phyloP scores from a whole-genome alignment of 37 sponge, comb jelly and placozoan species.

The Dysidea cf. avara region DNA sequence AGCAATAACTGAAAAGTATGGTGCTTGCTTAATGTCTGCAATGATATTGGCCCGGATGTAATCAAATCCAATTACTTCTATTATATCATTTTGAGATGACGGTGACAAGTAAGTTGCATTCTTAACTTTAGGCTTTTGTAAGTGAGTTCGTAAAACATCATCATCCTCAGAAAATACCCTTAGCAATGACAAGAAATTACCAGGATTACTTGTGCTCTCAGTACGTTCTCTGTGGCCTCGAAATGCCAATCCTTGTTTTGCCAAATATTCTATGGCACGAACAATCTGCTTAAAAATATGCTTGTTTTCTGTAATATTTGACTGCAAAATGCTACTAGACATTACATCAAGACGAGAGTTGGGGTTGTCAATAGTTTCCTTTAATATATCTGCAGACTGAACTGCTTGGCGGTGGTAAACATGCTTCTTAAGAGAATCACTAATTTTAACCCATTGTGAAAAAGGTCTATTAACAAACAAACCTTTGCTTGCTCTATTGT shows the following conservation, averaged over 20 bases:
- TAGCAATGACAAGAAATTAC: constrained; percentile 34
- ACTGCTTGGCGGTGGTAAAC: constrained; percentile 44
- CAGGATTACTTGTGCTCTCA: too few relatives aligned
- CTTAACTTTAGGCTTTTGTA: constrained; percentile 25
- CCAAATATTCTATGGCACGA: constrained; percentile 43
- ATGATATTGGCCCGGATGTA: constrained; percentile 28
- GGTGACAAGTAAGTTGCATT: constrained; percentile 66
- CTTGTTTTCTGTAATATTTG: constrained; percentile 44
- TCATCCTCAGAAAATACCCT: constrained; percentile 28
- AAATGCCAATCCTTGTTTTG: constrained; percentile 52
- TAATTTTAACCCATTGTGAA: constrained; percentile 63
- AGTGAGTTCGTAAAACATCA: constrained; percentile 19
- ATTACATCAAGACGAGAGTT: constrained; percentile 46
- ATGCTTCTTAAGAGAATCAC: constrained; percentile 36
- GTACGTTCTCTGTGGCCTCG: constrained; percentile 42
- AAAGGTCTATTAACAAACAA: constrained; percentile 57
- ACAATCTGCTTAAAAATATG: constrained; percentile 57
- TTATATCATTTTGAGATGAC: constrained; percentile 61
- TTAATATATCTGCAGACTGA: constrained; percentile 51
- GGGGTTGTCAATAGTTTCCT: constrained; percentile 50
- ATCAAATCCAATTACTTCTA: constrained; percentile 58
- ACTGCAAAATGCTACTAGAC: constrained; percentile 23
- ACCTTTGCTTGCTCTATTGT: constrained; percentile 37
- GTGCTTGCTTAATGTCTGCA: constrained; percentile 42
- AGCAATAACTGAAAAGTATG: constrained; percentile 52